Conservation (phyloP, 2,113 vertebrate species). For the Tragelaphus buxtoni region DNA sequence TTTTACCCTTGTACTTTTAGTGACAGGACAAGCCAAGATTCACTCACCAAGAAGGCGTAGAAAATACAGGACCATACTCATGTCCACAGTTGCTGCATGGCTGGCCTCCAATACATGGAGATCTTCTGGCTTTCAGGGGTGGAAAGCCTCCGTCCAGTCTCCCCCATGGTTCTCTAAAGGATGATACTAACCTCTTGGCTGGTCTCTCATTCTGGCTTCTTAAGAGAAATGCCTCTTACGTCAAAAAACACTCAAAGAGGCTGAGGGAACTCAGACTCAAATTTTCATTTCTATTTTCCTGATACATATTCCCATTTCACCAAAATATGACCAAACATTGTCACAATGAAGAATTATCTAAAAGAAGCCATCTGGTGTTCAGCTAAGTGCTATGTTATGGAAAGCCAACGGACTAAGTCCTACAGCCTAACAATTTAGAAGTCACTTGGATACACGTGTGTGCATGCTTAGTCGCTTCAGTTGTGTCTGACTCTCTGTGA, state of each 20-base stretch:
- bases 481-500: background rate
- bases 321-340: background rate
- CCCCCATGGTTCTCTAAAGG: background rate
- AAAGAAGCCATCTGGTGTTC: background rate
- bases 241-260: background rate
- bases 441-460: fast-evolving
- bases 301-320: background rate
- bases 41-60: background rate
- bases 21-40: background rate
- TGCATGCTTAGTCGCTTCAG: background rate
- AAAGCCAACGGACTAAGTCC: background rate
- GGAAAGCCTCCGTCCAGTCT: background rate
- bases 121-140: background rate
- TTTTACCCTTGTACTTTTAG: background rate
- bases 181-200: background rate
- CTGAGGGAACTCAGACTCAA: background rate
- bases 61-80: background rate
- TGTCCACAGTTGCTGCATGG: background rate
- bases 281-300: background rate
- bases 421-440: background rate
- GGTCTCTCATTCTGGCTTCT: background rate
- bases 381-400: background rate
- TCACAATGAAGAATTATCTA: background rate
- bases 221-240: background rate
- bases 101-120: background rate